Conservation (phyloP, 2,888 invertebrate genomes). For the Aphodius granarius region DNA sequence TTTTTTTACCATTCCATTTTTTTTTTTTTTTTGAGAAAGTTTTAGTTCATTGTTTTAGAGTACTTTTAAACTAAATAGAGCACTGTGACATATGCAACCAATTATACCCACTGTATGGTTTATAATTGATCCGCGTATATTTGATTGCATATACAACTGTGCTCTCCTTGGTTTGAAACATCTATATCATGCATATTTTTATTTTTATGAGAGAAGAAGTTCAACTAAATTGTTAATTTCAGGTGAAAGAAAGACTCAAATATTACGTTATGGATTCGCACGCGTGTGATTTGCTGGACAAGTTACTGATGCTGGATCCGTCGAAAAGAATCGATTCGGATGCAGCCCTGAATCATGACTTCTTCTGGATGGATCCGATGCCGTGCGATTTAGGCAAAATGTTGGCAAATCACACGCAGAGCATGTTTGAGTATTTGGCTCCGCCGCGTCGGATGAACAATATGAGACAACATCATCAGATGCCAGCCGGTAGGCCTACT, state of each 20-base stretch:
- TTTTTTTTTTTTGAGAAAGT: too few relatives aligned
- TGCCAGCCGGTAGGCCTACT: constrained; percentile 57
- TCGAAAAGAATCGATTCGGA: constrained; percentile 86
- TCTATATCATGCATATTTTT: too few relatives aligned
- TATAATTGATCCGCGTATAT: too few relatives aligned
- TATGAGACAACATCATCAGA: constrained; percentile 67
- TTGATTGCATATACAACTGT: too few relatives aligned
- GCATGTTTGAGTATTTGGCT: constrained; percentile 94
- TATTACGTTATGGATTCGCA: constrained; percentile 90
- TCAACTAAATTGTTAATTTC: constrained; percentile 2
- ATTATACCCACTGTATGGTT: too few relatives aligned
- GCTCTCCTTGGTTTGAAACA: too few relatives aligned
- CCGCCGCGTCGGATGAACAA: constrained; percentile 72
- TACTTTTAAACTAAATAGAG: too few relatives aligned
- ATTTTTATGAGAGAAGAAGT: too few relatives aligned
- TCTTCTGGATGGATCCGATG: constrained; percentile 98
- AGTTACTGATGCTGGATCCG: constrained; percentile 89
- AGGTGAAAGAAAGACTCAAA: constrained; percentile 79
- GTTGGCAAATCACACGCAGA: constrained; percentile 86
- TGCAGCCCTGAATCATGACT: constrained; percentile 93
- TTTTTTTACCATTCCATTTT: too few relatives aligned
- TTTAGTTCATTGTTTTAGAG: too few relatives aligned
- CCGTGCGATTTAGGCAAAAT: constrained; percentile 89
- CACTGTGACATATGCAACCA: too few relatives aligned
- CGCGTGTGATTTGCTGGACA: constrained; percentile 92